phyloP scores from a whole-genome alignment of 2,797 vertebrate genomes.

The Poecilia velifera region DNA sequence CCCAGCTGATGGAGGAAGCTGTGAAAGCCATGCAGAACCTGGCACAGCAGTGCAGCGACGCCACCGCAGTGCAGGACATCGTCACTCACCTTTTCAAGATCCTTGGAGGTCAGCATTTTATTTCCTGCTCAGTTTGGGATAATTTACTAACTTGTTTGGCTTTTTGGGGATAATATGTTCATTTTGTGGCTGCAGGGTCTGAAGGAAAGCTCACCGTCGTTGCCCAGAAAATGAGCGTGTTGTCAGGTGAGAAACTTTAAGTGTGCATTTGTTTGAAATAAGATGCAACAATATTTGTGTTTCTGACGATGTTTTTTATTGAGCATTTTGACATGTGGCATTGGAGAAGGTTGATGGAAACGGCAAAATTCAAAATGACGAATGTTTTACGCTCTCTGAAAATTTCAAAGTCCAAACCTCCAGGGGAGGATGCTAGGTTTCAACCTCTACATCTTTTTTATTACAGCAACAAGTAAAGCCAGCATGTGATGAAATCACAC shows the following conservation, averaged over 20 bases:
- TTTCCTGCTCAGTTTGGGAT: neutral
- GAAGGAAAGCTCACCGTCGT: constrained; percentile 95
- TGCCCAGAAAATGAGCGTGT: constrained; percentile 94
- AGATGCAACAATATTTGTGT: neutral
- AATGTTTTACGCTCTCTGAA: too few species aligned
- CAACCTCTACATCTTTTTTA: too few species aligned
- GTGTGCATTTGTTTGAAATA: neutral
- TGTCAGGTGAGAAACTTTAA: constrained; percentile 87
- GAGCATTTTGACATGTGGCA: too few species aligned
- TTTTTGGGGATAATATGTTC: constrained; percentile 2
- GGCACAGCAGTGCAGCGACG: constrained; percentile 93
- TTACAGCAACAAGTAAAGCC: too few species aligned
- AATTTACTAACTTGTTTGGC: neutral
- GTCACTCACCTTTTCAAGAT: constrained; percentile 92
- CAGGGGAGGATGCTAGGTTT: too few species aligned
- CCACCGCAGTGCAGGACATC: constrained; percentile 86
- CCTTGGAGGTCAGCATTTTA: constrained; percentile 85
- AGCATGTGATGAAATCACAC: too few species aligned
- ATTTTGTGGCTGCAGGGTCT: constrained; percentile 82
- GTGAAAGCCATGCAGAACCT: constrained; percentile 91
- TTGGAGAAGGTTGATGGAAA: too few species aligned
- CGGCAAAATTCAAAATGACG: too few species aligned
- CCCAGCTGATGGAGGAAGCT: constrained; percentile 92
- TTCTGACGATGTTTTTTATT: too few species aligned
- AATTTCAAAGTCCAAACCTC: too few species aligned